Base-by-base conservation (phyloP, 2,113 vertebrate genomes). In the Malurus cyaneus region DNA sequence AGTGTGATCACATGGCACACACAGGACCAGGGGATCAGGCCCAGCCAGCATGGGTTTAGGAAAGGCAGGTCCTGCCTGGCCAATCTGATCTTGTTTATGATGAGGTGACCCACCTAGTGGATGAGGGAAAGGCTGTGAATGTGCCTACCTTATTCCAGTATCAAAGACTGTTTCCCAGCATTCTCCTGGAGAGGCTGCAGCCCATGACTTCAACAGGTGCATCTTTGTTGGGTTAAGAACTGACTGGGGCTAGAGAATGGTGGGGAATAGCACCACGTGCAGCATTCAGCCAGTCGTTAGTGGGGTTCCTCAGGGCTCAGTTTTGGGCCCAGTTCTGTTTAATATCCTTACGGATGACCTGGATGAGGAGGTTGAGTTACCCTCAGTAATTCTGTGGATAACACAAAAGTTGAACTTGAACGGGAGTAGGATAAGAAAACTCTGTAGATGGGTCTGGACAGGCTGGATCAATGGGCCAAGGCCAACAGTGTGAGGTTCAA, bases 141-240 rank as follows among this genome's bases (percentile, higher is more conserved):
- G 25, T 50, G 52, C 20, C 61, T 21, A 7, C 11, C 8, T 57
- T 34, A 11, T 66, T 59, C 25, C 52, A 66, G 71, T 39, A 10
- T 39, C 61, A 31, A 26, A 50, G 71, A 44, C 44, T 74, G 57
- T 49, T 42, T 76, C 20, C 13, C 16, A 34, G 20, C 71, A 20
- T 12, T 57, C 52, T 49, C 52, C 34, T 17, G 18, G 61, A 49
- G 34, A 50, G 61, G 19, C 52, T 50, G 34, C 8, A 13, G 61
- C 34, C 42, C 34, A 9, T 42, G 34, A 16, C 82, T 50, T 42
- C 36, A 23, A 19, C 29, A 50, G 34, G 16, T 25, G 32, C 32
- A 20, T 36, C 32, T 53, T 36, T 0, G 0, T 11, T n/a, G 52
- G 31, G 10, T 57, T 42, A 34, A 34, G 19, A 49, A 50, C 60